Percentiles rank a stretch among this genome's conserved stretches.
phyloP scores from a whole-genome alignment of 2,888 invertebrate genomes.

The Brenthis ino region DNA sequence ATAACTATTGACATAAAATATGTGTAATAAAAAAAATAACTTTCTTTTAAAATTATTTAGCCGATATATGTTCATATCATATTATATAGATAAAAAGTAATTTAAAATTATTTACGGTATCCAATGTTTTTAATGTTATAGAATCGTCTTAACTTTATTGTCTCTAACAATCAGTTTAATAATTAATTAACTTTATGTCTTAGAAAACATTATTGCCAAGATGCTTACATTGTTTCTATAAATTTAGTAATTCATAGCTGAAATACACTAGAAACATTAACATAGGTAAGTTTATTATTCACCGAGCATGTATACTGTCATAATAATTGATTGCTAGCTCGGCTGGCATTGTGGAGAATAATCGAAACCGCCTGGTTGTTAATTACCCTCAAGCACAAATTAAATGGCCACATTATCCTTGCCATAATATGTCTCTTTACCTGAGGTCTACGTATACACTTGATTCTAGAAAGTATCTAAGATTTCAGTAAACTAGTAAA shows the following conservation, averaged over 20 bases:
- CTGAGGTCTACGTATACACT: neutral
- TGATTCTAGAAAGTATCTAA: neutral
- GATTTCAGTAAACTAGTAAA: neutral
- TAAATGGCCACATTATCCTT: conserved; percentile 56
- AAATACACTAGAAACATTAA: conserved; percentile 34
- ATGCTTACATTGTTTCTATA: conserved; percentile 26
- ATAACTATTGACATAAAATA: no score
- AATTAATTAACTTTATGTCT: neutral
- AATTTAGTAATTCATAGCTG: conserved; percentile 29
- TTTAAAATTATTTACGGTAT: no score
- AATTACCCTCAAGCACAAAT: conserved; percentile 63
- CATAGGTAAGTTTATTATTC: conserved; percentile 44
- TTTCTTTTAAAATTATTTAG: no score
- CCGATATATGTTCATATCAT: no score
- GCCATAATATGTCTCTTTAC: conserved; percentile 22
- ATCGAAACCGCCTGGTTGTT: conserved; percentile 68
- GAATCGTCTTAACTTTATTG: neutral
- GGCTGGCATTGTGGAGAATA: conserved; percentile 67
- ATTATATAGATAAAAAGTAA: no score
- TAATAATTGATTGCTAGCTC: conserved; percentile 67
- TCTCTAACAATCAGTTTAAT: neutral
- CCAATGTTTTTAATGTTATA: no score
- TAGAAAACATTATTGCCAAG: neutral
- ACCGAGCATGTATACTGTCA: conserved; percentile 63
- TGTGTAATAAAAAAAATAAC: no score